Evolutionary conservation across 2,888 invertebrate genomes (phyloP), one percentile per base, ranked within the genome.

Genomic region (Caprella mutica): DNA sequence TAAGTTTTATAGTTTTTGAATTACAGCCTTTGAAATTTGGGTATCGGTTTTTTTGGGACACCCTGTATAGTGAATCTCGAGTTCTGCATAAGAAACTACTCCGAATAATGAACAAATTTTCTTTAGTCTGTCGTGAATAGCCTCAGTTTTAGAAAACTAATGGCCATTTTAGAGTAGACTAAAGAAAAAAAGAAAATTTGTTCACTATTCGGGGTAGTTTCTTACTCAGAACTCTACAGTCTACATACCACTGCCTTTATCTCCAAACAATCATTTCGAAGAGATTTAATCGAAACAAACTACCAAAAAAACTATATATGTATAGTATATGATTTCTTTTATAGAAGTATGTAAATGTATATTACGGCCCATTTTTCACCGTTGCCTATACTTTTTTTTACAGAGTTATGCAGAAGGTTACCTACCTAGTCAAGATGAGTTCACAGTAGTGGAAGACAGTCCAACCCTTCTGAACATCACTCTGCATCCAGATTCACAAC

Each of bases 401-500:
- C 69, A 89, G 88, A 84, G 87, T 14, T 83, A 84, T 69, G 88
- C 86, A 29, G 87, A 88, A 69, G 87, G 88, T 39, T 90, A 82
- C 71, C 77, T 84, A 40, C 87, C 90, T 0, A 80, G 83, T 68
- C 88, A 90, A 72, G 77, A 88, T 26, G 88, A 89, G 70, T 88
- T 91, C 71, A 83, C 84, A 73, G 86, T 91, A 8, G 82, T 85
- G 48, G 87, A 89, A 66, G 82, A 83, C 68, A 86, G 88, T 72
- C 88, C 90, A 3, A 89, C 90, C 2, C 75, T 85, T 53, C 75
- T 90, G 44, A 90, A 90, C 73, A 81, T 90, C 38, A 90, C 89
- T 8, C 74, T 90, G 6, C 23, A 21, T 48, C 38, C 27, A 19
- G 50, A 48, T n/a, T n/a, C n/a, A n/a, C n/a, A n/a, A n/a, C n/a